These are phyloP conservation scores for Ornithoptera alexandrae DNA, from an alignment of 2,888 invertebrate species.

Conservation along the genomic window DNA sequence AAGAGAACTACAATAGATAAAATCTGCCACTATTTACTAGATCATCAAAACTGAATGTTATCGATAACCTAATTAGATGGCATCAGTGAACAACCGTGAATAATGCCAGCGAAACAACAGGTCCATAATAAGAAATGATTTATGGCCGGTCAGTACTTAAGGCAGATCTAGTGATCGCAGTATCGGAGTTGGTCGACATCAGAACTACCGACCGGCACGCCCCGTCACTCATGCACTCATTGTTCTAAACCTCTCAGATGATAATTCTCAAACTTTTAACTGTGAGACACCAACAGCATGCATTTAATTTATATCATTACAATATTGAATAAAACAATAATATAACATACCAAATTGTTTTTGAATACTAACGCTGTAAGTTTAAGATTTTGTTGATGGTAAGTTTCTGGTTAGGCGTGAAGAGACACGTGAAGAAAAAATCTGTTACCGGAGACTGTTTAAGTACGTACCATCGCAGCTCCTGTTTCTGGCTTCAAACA, in stretches of 20 bases:
- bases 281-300: background rate
- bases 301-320: background rate
- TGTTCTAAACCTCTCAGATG: constrained; percentile 62
- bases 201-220: constrained; percentile 65
- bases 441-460: too few species aligned
- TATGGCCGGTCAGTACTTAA: constrained; percentile 59
- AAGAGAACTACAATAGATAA: background rate
- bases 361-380: background rate
- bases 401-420: too few species aligned
- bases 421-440: too few species aligned
- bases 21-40: constrained; percentile 21
- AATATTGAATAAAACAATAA: background rate
- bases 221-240: constrained; percentile 70
- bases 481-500: too few species aligned
- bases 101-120: constrained; percentile 65
- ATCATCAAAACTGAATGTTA: constrained; percentile 22
- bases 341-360: background rate
- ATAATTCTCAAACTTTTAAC: constrained; percentile 31
- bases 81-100: constrained; percentile 57
- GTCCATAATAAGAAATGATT: constrained; percentile 70
- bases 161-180: constrained; percentile 54
- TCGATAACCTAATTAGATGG: constrained; percentile 63
- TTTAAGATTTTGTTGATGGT: too few species aligned
- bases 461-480: too few species aligned
- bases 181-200: constrained; percentile 65